These are phyloP conservation scores for Drosophila mauritiana DNA, from an alignment of 1,140 invertebrate genomes.

Conservation along the genomic window DNA sequence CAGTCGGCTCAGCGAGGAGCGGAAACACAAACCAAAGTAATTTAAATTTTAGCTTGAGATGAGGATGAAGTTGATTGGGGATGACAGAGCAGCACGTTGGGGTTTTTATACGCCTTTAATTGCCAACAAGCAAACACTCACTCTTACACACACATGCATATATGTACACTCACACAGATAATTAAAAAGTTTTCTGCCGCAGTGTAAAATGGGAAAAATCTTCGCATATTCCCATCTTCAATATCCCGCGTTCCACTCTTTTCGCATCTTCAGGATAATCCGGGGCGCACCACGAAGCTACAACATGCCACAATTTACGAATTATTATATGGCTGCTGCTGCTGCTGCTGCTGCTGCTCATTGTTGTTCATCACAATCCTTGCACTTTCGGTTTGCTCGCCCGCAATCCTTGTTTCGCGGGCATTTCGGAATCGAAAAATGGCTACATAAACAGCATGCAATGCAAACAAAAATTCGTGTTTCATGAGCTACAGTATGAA, in stretches of 20 bases:
- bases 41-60: conserved; percentile 42
- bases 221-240: conserved; percentile 44
- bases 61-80: conserved; percentile 42
- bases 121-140: conserved; percentile 36
- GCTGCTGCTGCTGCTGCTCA: not conserved
- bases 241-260: conserved; percentile 7
- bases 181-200: conserved; percentile 38
- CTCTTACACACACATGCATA: not conserved
- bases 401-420: not conserved
- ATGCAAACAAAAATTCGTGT: too few relatives aligned
- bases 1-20: conserved; percentile 9
- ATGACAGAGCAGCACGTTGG: conserved; percentile 14
- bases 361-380: conserved; percentile 11
- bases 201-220: conserved; percentile 44
- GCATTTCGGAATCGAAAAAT: not conserved
- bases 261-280: conserved; percentile 13
- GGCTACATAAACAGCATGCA: too few relatives aligned
- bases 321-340: conserved; percentile 50
- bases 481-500: too few relatives aligned
- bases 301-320: conserved; percentile 61
- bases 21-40: conserved; percentile 41
- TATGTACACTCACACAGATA: conserved; percentile 19
- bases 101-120: conserved; percentile 43
- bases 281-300: conserved; percentile 1
- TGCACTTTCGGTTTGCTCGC: conserved; percentile 22